Evolutionary conservation across 64 coral and sea anemone genomes (phyloP).

Genomic region (Stylophora pistillata): DNA sequence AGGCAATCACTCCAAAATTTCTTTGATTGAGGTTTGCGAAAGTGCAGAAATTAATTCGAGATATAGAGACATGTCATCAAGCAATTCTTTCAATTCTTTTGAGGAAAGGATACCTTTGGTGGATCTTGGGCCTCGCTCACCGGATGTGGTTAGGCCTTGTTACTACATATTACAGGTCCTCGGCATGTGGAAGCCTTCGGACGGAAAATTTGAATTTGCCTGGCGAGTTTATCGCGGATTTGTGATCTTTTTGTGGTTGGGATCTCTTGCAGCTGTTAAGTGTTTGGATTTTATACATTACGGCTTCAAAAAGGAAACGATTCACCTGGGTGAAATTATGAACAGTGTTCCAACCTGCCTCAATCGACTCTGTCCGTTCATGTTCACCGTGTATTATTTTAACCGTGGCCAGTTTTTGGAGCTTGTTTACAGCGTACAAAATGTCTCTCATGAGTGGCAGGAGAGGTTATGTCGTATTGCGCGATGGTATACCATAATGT

Average conservation of each 20-base stretch:
- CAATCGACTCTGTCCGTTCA: slow-evolving; percentile 50
- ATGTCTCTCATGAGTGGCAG: slow-evolving; percentile 15
- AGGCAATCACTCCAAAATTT: neutral
- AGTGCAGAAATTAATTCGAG: neutral
- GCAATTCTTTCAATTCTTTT: slow-evolving; percentile 7
- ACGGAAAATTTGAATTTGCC: slow-evolving; percentile 23
- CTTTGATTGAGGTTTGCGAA: neutral
- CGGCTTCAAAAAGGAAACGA: slow-evolving; percentile 46
- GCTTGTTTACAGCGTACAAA: slow-evolving; percentile 64
- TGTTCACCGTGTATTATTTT: slow-evolving; percentile 66
- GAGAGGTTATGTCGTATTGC: slow-evolving; percentile 37
- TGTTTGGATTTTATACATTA: slow-evolving; percentile 83
- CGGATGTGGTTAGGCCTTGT: slow-evolving; percentile 37
- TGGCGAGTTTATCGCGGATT: slow-evolving; percentile 46
- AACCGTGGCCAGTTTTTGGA: slow-evolving; percentile 62
- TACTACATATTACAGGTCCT: slow-evolving; percentile 50
- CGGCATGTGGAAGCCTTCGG: slow-evolving; percentile 59
- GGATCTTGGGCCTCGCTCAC: neutral
- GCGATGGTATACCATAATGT: slow-evolving; percentile 32
- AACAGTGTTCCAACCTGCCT: slow-evolving; percentile 66
- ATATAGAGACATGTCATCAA: neutral
- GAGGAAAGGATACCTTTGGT: neutral
- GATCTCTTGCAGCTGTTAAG: slow-evolving; percentile 46
- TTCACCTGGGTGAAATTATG: slow-evolving; percentile 59
- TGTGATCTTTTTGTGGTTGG: slow-evolving; percentile 57